A percentile compares a stretch with the other conserved stretches of the same genome.
These are phyloP conservation scores for Triplophysa dalaica DNA, from an alignment of 2,113 vertebrate genomes.

Conservation along the genomic window DNA sequence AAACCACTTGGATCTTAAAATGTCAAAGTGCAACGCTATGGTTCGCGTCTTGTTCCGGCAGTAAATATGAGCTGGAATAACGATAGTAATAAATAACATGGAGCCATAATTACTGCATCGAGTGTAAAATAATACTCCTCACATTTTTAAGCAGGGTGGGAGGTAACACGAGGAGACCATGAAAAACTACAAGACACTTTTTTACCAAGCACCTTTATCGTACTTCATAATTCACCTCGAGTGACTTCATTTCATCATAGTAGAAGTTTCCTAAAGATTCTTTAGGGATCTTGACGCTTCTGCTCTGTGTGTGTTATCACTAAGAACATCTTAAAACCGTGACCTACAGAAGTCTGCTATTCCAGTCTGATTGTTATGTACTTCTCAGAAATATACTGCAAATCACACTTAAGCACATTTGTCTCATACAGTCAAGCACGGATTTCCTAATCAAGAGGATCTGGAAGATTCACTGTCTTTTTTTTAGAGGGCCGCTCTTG, in stretches of 20 bases:
- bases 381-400: no score
- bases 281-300: no score
- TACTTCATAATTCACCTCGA: background rate
- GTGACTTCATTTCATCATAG: no score
- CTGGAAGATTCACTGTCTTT: no score
- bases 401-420: no score
- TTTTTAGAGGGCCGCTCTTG: no score
- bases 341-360: no score
- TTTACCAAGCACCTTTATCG: background rate
- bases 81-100: slow-evolving; percentile 13
- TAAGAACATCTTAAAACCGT: background rate
- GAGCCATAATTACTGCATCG: background rate
- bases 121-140: background rate
- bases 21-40: background rate
- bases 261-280: background rate
- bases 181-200: background rate
- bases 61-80: slow-evolving; percentile 32
- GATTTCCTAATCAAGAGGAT: no score
- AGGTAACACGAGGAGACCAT: slow-evolving; percentile 4
- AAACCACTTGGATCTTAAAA: background rate
- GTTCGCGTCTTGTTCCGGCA: background rate
- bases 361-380: no score
- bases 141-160: background rate
- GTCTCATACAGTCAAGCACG: no score
- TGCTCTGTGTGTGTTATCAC: background rate